Evolutionary conservation across 2,113 vertebrate genomes (phyloP).

Genomic region (Leiothrix lutea): DNA sequence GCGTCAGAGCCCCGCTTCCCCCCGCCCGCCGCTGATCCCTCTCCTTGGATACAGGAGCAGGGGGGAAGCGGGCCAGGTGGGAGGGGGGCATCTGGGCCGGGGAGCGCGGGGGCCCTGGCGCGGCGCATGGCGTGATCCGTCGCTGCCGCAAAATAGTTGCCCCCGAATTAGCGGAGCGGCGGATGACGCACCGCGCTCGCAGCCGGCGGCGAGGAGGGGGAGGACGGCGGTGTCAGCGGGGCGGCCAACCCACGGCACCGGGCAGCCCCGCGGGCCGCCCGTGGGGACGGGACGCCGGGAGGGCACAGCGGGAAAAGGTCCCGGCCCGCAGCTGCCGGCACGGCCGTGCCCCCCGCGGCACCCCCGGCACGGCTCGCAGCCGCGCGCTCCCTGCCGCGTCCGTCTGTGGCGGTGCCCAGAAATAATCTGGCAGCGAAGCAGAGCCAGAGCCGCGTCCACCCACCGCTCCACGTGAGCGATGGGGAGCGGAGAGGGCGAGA

Average conservation of each 20-base stretch:
- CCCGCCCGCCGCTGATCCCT: neutral
- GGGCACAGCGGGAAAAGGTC: no score
- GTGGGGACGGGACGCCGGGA: no score
- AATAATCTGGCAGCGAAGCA: neutral
- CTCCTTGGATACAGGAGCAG: conserved; percentile 14
- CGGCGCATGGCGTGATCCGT: neutral
- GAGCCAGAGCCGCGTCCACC: neutral
- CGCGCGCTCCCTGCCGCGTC: neutral
- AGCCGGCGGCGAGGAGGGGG: no score
- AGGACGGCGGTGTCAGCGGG: no score
- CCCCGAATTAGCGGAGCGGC: neutral
- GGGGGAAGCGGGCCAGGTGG: neutral
- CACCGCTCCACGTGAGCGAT: neutral
- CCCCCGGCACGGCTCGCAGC: neutral
- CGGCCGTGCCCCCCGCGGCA: no score
- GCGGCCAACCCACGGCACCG: no score
- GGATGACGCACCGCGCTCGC: no score
- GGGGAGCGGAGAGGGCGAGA: neutral
- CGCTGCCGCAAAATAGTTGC: neutral
- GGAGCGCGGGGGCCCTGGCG: neutral
- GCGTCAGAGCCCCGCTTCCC: neutral
- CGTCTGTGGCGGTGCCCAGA: conserved; percentile 5
- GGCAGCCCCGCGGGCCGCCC: no score
- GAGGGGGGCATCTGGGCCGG: neutral
- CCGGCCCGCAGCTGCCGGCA: no score